phyloP scores from a whole-genome alignment of 2,113 vertebrate genomes.

The Corythaixoides concolor region DNA sequence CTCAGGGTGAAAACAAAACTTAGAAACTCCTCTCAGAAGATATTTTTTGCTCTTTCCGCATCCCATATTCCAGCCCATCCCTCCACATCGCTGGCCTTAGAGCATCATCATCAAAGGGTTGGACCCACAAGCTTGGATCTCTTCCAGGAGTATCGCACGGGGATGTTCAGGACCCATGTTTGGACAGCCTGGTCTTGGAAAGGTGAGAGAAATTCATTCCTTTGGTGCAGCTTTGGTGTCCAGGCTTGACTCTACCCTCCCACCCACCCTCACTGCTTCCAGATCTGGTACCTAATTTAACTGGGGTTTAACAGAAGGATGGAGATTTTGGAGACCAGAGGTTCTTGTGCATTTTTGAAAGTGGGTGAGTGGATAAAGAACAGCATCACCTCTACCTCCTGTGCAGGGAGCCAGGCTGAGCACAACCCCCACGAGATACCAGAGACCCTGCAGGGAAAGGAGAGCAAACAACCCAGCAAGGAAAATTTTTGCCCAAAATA shows the following conservation, averaged over 20 bases:
- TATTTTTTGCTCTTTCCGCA: not conserved
- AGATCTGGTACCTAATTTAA: not conserved
- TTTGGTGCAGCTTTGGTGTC: not conserved
- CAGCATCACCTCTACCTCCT: not conserved
- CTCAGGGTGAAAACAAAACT: not conserved
- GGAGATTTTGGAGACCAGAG: not conserved
- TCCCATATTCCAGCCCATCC: not conserved
- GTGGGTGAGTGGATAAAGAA: not conserved
- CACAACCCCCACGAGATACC: not conserved
- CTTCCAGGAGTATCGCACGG: not conserved
- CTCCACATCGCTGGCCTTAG: not conserved
- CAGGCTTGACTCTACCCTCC: not conserved
- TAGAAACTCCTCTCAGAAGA: not conserved
- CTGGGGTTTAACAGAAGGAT: not conserved
- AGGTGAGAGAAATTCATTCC: not conserved
- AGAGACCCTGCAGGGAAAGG: not conserved
- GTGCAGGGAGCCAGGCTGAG: not conserved
- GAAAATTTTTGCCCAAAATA: not conserved
- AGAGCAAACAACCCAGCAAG: accelerated
- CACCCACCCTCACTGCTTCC: not conserved
- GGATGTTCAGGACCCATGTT: not conserved
- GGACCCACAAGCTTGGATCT: not conserved
- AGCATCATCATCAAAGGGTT: not conserved
- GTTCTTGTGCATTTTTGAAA: not conserved
- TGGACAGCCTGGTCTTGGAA: not conserved